Percentiles rank a stretch among this genome's conserved stretches.
Conservation (phyloP, 2,113 vertebrate species). For the Steatornis caripensis region DNA sequence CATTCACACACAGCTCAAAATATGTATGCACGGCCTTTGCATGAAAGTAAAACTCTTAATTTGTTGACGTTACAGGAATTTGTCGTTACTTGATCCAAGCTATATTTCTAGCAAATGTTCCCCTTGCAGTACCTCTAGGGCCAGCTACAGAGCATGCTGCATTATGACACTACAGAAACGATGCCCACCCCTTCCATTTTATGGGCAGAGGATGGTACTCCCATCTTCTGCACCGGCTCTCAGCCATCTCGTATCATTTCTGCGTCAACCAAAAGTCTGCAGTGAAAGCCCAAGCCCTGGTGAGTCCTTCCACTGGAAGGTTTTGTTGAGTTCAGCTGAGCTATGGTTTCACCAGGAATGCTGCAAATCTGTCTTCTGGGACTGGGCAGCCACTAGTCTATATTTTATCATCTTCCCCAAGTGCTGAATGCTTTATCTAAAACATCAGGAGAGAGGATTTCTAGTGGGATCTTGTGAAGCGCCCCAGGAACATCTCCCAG, state of each 20-base stretch:
- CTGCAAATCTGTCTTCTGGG: not conserved
- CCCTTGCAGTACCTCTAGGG: fast-evolving
- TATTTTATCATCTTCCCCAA: not conserved
- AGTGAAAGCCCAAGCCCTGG: not conserved
- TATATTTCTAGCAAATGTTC: fast-evolving
- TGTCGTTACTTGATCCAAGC: not conserved
- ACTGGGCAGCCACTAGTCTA: fast-evolving
- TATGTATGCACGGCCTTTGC: not conserved
- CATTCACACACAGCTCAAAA: not conserved
- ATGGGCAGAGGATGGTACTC: not conserved
- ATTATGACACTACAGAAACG: not conserved
- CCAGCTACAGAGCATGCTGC: not conserved
- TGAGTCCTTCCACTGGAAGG: not conserved
- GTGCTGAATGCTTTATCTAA: not conserved
- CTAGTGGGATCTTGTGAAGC: not conserved
- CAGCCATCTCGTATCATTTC: fast-evolving
- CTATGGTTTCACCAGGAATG: not conserved
- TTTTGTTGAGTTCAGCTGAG: not conserved
- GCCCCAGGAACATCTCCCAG: not conserved
- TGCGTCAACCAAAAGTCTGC: not conserved
- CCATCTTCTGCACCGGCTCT: too few species aligned
- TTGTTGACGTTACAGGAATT: not conserved
- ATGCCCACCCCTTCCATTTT: not conserved
- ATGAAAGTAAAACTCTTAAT: not conserved
- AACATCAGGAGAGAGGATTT: not conserved